A percentile compares a stretch with the other conserved stretches of the same genome.
These are phyloP conservation scores for Chionoecetes opilio DNA, from an alignment of 1,140 invertebrate genomes.

Conservation along the genomic window DNA sequence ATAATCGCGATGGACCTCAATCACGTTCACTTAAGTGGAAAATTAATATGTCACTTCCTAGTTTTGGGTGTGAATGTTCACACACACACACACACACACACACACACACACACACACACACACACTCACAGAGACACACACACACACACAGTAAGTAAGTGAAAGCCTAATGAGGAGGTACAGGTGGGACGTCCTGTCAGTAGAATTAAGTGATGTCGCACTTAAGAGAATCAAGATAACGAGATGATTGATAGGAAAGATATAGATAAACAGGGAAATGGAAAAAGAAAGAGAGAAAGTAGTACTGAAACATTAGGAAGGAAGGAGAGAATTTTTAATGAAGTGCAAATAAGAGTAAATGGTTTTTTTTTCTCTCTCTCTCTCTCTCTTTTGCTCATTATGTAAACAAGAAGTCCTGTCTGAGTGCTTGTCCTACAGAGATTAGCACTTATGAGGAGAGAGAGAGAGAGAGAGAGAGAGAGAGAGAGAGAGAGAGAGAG, in stretches of 20 bases:
- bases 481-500: not conserved
- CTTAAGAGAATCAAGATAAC: not conserved
- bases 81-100: constrained; percentile 7
- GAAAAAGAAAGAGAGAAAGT: not conserved
- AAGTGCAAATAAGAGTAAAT: too few relatives aligned
- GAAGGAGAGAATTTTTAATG: constrained; percentile 16
- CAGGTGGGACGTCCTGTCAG: not conserved
- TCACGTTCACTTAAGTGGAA: not conserved
- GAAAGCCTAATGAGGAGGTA: not conserved
- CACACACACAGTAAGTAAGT: not conserved
- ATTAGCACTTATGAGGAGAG: not conserved
- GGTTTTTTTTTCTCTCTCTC: too few relatives aligned
- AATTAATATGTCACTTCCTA: not conserved
- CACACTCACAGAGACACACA: not conserved
- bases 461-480: not conserved
- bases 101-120: constrained; percentile 25
- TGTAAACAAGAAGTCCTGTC: not conserved
- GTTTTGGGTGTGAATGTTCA: not conserved
- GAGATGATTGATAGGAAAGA: not conserved
- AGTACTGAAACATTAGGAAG: too few relatives aligned
- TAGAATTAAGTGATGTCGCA: not conserved
- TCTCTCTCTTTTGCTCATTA: not conserved
- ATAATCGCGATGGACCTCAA: not conserved
- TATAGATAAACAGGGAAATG: not conserved
- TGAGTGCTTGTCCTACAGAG: not conserved